Evolutionary conservation across 1,140 invertebrate species (phyloP).

Genomic region (Rhagoletis zephyria): DNA sequence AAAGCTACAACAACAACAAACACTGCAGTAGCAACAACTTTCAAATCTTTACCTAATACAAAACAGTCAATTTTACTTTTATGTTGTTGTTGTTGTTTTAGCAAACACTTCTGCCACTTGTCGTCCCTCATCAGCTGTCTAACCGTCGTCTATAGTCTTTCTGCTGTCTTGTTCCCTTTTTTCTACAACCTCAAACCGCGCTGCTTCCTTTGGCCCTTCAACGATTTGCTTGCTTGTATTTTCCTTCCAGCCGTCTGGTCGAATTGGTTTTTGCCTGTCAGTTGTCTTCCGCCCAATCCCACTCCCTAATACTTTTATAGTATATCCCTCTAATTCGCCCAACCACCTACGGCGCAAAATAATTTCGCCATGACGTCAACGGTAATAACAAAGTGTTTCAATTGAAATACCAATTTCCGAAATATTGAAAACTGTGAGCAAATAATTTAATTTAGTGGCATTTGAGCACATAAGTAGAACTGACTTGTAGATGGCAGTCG

Average conservation of each 20-base stretch:
- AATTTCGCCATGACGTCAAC: not conserved
- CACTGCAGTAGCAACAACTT: not conserved
- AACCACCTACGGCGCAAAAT: not conserved
- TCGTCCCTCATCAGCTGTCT: not conserved
- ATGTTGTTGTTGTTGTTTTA: not conserved
- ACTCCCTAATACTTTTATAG: not conserved
- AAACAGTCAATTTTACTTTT: not conserved
- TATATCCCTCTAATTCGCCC: not conserved
- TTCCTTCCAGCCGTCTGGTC: not conserved
- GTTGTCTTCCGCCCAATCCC: not conserved
- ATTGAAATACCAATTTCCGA: constrained; percentile 53
- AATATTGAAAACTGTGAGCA: constrained; percentile 49
- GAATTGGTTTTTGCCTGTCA: not conserved
- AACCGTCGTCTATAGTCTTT: not conserved
- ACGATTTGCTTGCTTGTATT: not conserved
- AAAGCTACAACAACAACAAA: constrained; percentile 6
- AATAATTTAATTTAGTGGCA: constrained; percentile 44
- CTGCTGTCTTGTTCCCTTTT: not conserved
- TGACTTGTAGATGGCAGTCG: not conserved
- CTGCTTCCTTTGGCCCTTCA: not conserved
- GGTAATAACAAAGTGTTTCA: constrained; percentile 34
- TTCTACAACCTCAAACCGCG: not conserved
- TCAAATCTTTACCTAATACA: not conserved
- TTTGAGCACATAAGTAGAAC: constrained; percentile 10
- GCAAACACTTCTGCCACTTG: not conserved